phyloP scores from a whole-genome alignment of 2,113 vertebrate species.

The Peromyscus polionotus region DNA sequence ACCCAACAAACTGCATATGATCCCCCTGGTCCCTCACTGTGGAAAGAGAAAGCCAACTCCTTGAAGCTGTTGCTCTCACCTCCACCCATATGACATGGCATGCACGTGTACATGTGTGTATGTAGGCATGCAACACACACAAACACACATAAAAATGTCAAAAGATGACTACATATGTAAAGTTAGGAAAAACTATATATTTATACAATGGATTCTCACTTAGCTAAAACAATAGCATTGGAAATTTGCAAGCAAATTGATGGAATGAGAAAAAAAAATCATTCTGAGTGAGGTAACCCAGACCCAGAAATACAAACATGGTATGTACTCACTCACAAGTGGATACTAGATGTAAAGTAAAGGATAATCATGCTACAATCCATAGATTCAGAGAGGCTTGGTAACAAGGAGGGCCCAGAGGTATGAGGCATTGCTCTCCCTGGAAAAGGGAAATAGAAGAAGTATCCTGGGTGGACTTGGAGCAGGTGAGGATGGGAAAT shows the following conservation, averaged over 20 bases:
- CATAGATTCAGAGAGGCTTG: not conserved
- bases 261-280: not conserved
- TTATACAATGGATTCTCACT: too few relatives aligned
- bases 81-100: not conserved
- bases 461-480: not conserved
- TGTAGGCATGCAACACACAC: not conserved
- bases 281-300: not conserved
- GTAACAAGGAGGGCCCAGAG: not conserved
- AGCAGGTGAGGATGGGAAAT: rapidly evolving
- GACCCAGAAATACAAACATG: not conserved
- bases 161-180: not conserved
- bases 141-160: not conserved
- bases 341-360: not conserved
- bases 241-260: not conserved
- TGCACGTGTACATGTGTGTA: not conserved
- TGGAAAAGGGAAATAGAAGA: not conserved
- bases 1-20: not conserved
- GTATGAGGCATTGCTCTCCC: not conserved
- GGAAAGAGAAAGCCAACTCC: not conserved
- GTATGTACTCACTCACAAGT: not conserved
- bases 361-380: not conserved
- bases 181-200: not conserved
- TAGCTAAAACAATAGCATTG: not conserved
- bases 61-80: not conserved
- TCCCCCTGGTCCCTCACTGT: not conserved